Evolutionary conservation across 1,140 invertebrate genomes (phyloP).

Genomic region (Sarcophaga bullata): DNA sequence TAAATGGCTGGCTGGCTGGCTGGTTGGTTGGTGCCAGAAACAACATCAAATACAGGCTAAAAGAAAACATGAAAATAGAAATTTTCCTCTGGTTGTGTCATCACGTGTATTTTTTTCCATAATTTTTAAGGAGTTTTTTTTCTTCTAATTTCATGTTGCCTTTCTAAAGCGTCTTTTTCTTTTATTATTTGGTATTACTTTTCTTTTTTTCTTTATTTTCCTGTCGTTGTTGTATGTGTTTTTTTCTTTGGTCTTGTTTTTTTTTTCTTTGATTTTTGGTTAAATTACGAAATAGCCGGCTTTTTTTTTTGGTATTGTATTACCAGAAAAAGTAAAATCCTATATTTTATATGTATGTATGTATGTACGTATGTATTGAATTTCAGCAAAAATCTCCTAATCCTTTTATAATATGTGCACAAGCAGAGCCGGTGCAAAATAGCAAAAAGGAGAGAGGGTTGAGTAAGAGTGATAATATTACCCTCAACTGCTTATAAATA

Average conservation of each 20-base stretch:
- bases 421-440: conserved; percentile 4
- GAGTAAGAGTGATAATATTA: not conserved
- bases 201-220: too few species aligned
- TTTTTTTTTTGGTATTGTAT: not conserved
- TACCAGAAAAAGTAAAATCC: not conserved
- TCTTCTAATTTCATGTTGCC: too few species aligned
- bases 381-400: not conserved
- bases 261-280: too few species aligned
- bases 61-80: too few species aligned
- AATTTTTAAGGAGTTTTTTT: not conserved
- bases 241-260: not conserved
- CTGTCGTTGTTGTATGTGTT: not conserved
- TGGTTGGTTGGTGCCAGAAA: too few species aligned
- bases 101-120: conserved; percentile 24
- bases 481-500: too few species aligned
- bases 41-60: too few species aligned
- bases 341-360: not conserved
- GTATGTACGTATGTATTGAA: conserved; percentile 10
- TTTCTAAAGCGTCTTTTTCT: too few species aligned
- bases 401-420: not conserved
- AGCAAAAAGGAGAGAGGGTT: not conserved
- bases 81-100: conserved; percentile 15
- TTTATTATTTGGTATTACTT: too few species aligned
- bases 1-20: not conserved
- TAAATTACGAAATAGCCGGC: conserved; percentile 36